phyloP scores from a whole-genome alignment of 2,113 vertebrate species.

The Sorex fumeus region DNA sequence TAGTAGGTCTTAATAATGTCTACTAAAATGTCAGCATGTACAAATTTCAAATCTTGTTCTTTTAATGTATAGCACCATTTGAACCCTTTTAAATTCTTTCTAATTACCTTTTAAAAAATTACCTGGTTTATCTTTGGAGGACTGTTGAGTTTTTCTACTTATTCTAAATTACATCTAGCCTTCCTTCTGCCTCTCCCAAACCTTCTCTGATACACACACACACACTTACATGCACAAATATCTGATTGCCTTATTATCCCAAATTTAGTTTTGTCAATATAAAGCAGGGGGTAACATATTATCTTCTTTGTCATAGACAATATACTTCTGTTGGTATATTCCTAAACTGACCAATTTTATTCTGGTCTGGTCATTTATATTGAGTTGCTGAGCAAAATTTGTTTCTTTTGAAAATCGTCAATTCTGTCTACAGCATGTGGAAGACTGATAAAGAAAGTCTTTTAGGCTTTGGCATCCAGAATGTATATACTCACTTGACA shows the following conservation, averaged over 20 bases:
- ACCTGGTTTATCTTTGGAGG: no score
- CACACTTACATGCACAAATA: no score
- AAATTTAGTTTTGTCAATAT: background rate
- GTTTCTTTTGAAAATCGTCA: slow-evolving; percentile 7
- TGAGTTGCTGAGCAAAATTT: background rate
- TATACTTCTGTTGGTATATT: background rate
- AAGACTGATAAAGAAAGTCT: no score
- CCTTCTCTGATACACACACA: no score
- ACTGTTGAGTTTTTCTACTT: no score
- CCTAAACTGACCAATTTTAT: no score
- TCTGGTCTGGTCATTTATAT: background rate
- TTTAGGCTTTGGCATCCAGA: no score
- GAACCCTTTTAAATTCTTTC: background rate
- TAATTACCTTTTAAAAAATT: no score
- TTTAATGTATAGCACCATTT: background rate
- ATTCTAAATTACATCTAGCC: no score
- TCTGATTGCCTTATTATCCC: background rate
- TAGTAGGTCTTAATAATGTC: background rate
- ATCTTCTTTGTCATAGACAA: background rate
- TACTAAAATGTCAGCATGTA: background rate
- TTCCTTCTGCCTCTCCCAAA: background rate
- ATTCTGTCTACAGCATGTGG: background rate
- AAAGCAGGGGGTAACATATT: background rate
- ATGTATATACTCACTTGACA: no score
- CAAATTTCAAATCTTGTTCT: background rate